These are phyloP conservation scores for Notodonta dromedarius DNA, from an alignment of 2,888 invertebrate species.

Conservation along the genomic window DNA sequence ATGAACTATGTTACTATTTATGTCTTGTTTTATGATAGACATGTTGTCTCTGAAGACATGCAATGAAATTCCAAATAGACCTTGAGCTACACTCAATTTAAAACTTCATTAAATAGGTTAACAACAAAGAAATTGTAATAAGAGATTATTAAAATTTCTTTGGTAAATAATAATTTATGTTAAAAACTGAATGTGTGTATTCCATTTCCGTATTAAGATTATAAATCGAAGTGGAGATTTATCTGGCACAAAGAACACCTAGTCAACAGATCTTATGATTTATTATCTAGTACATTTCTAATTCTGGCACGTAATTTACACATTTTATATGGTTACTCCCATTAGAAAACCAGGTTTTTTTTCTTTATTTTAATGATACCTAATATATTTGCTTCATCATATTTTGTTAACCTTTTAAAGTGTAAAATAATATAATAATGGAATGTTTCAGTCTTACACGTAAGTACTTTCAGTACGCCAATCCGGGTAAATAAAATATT, in stretches of 20 bases:
- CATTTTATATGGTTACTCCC: constrained; percentile 14
- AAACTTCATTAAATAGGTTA: too few species aligned
- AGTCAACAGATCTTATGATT: constrained; percentile 32
- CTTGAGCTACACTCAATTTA: too few species aligned
- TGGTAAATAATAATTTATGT: too few species aligned
- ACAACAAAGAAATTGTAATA: too few species aligned
- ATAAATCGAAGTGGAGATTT: constrained; percentile 19
- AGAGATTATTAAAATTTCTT: too few species aligned
- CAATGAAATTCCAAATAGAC: too few species aligned
- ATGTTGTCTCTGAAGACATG: too few species aligned
- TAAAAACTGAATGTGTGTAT: not conserved
- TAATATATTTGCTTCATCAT: constrained; percentile 16
- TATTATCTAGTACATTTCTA: constrained; percentile 28
- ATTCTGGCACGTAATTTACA: constrained; percentile 48
- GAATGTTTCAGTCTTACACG: constrained; percentile 76
- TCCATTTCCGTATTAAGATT: not conserved
- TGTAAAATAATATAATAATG: constrained; percentile 44
- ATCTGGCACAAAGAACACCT: constrained; percentile 24
- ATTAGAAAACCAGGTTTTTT: not conserved
- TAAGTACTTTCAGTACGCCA: constrained; percentile 62
- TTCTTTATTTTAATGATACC: constrained; percentile 7
- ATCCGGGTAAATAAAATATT: constrained; percentile 22
- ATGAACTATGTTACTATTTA: too few species aligned
- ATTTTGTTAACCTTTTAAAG: constrained; percentile 4
- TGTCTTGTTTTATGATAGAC: too few species aligned